Evolutionary conservation across 2,888 invertebrate species (phyloP).

Genomic region (Heptascelio sp.): DNA sequence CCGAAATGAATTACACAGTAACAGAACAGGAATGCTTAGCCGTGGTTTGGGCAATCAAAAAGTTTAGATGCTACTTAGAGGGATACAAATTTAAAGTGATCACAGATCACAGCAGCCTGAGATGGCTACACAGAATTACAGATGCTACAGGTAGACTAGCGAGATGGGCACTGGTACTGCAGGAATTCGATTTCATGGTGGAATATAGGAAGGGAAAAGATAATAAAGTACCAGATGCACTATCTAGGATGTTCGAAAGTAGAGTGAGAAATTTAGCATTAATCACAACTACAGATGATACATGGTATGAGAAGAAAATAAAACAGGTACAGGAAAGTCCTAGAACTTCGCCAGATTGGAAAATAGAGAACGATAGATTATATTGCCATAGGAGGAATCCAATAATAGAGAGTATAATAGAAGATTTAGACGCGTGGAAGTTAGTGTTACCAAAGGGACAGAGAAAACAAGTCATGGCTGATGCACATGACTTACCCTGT

Average conservation of each 20-base stretch:
- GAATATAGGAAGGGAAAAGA: background rate
- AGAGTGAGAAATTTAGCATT: background rate
- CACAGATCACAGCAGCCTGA: background rate
- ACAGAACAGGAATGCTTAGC: background rate
- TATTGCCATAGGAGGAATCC: slow-evolving; percentile 12
- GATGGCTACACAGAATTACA: background rate
- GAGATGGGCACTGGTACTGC: background rate
- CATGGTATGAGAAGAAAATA: background rate
- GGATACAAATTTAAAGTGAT: background rate
- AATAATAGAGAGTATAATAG: background rate
- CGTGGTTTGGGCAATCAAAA: background rate
- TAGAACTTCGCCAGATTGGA: background rate
- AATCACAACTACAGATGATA: background rate
- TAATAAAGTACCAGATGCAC: slow-evolving; percentile 10
- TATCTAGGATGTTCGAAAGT: background rate
- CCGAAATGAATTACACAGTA: too few species aligned
- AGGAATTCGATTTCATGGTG: background rate
- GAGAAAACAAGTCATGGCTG: slow-evolving; percentile 10
- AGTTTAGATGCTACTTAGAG: background rate
- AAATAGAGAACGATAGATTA: background rate
- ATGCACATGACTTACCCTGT: slow-evolving; percentile 1
- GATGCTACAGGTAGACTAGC: background rate
- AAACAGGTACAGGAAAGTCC: background rate
- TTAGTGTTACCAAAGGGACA: slow-evolving; percentile 40
- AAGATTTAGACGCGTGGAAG: slow-evolving; percentile 57